phyloP scores from a whole-genome alignment of 2,797 vertebrate species.

The Lacerta viridis region DNA sequence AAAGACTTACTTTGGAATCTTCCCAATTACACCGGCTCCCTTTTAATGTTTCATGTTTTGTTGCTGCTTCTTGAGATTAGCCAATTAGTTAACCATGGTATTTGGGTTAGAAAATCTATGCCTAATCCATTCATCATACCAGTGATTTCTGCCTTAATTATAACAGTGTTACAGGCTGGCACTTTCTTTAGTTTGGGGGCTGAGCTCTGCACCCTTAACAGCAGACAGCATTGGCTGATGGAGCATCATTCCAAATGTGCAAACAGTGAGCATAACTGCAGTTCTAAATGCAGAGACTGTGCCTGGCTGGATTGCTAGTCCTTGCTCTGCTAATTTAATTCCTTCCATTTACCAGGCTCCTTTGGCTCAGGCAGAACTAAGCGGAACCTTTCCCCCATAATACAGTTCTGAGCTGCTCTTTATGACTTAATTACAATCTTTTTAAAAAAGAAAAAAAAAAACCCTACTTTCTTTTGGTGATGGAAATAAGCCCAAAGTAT shows the following conservation, averaged over 20 bases:
- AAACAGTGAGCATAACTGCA: neutral
- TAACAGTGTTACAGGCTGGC: neutral
- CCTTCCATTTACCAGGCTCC: conserved; percentile 29
- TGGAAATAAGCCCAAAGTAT: neutral
- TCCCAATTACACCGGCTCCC: neutral
- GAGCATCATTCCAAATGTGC: neutral
- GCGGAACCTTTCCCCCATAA: neutral
- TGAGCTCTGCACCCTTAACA: neutral
- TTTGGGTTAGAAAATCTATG: neutral
- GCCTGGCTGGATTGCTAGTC: neutral
- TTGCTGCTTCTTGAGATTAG: conserved; percentile 8
- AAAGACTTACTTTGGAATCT: neutral
- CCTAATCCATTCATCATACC: neutral
- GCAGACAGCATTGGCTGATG: neutral
- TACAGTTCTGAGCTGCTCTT: conserved; percentile 1
- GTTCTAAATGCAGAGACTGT: neutral
- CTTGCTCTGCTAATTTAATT: conserved; percentile 32
- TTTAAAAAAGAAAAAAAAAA: neutral
- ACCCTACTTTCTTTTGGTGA: neutral
- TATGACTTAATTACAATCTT: conserved; percentile 1
- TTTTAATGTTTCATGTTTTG: conserved; percentile 13
- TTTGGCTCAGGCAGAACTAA: conserved; percentile 10
- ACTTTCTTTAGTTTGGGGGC: neutral
- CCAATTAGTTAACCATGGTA: neutral
- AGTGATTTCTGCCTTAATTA: neutral